Base-by-base conservation (phyloP, 2,797 vertebrate species). In the Gymnothorax reevesii region DNA sequence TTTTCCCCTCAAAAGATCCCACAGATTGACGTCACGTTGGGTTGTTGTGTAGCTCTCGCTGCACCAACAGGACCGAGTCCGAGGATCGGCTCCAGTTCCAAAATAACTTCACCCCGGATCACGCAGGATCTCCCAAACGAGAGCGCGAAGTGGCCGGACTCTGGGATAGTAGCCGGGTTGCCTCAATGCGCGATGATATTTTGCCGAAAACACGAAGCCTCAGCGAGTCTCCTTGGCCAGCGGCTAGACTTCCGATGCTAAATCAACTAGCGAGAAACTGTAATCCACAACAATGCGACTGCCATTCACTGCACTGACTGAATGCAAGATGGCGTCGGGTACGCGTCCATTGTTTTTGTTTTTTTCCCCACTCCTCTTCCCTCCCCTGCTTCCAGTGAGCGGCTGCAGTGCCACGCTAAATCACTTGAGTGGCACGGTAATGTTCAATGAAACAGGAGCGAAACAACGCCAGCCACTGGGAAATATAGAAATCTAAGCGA, bases 321-420 rank as follows among this genome's bases (percentile, higher is more conserved):
- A 92, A 92, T 90, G 93, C 95, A 96, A 96, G 94, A 96, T 96
- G 95, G 95, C 95, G 95, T 92, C 90, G 88, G 64, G 92, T 91
- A 90, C 54, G 91, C 91, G 93, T 92, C 94, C 93, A 94, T 95
- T 95, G 94, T 94, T 92, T 94, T 94, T 95, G 93, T 94, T 92
- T 91, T 91, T 90, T 91, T 84, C 88, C 84, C 91, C 87, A n/a
- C 15, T 80, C 84, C 73, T 87, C 87, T 79, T 85, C 86, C 57
- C 83, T 57, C 82, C 57, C 83, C 80, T 83, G 55, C 84, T 27
- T 33, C 69, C 9, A 66, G 83, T 42, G 62, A 66, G 25, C 66
- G 25, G 49, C 20, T 49, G 54, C 82, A 83, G 73, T 85, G 82
- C 71, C 57, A 7, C 57, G 85, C 77, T 87, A 83, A 17, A 12